Base-by-base conservation (phyloP, 2,797 vertebrate species). In the Pitangus sulphuratus region DNA sequence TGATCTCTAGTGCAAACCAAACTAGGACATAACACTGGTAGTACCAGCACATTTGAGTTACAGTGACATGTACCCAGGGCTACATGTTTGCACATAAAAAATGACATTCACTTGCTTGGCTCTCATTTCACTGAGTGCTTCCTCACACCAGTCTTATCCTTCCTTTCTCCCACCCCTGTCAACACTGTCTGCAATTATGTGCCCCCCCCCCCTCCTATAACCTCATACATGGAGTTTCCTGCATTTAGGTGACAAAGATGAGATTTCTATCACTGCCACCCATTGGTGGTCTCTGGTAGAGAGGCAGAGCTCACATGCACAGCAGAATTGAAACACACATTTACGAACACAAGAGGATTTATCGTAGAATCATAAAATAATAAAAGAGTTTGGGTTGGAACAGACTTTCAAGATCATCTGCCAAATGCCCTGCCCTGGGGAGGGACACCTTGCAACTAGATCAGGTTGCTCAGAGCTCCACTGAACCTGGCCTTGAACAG, bases 131-230 rank as follows among this genome's bases (percentile, higher is more conserved):
- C 19, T 4, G 1, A 1, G 1, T 14, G n/a, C 7, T 64, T 74
- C 33, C 45, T 85, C 2, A 2, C 12, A 57, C 11, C 31, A 65
- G 12, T 9, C 30, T 47, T 12, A 26, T 45, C 21, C 44, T 74
- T 50, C 19, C 9, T 13, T 64, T 77, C 37, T 39, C 42, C 26
- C 12, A n/a, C 5, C 8, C 4, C 28, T 56, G 9, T 12, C 65
- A 76, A 89, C 4, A 28, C 35, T 28, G 21, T 28, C 14, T 35
- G 16, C 11, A 35, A 28, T 37, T 35, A 24, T 4, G 9, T 12
- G 10, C 11, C 21, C 3, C 18, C 21, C 3, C 18, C 8, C 4
- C 1, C 6, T 83, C 7, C 39, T 17, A 7, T 8, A 47, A 18
- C 21, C 10, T 33, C 53, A 57, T 15, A 39, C 14, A 17, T 5